Evolutionary conservation across 2,888 invertebrate species (phyloP), one percentile per base, ranked within the genome.

Genomic region (Tinea pellionella): DNA sequence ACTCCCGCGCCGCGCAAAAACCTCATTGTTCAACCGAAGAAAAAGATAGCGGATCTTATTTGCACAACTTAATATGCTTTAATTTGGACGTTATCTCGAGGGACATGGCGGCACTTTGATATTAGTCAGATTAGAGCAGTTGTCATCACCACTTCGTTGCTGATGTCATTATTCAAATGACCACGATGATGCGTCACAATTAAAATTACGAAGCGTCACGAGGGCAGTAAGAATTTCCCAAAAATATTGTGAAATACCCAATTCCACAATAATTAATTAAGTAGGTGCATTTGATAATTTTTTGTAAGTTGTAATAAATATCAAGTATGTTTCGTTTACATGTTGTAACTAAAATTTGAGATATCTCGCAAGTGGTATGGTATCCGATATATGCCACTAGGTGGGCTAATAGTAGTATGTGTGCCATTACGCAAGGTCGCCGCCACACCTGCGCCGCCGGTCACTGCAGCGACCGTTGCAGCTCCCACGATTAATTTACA

Each of bases 401-500:
- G 55, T 55, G 55, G 19, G 55, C 18, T 15, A 6, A 2, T 24
- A 24, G n/a, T 7, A 67, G 30, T 69, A 74, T 75, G 63, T 72
- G 74, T 80, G 80, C 72, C 80, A 81, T 82, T 82, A 77, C 80
- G 80, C 83, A 85, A 85, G 83, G 84, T 83, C 78, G 78, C n/a
- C 6, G 24, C 69, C 70, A 67, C 70, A 32, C 59, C 47, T 74
- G 73, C 81, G 80, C 78, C 68, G 64, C 69, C 73, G 71, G 74
- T 64, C 72, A 68, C 73, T 75, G 78, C 75, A 76, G 67, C 71
- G 74, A 72, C 75, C 74, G 80, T 79, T 80, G 78, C 74, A 76
- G 77, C 78, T 77, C 77, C 76, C 75, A 78, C 78, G 74, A 75
- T 70, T 42, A 16, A 59, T 59, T 59, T 47, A 59, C 41, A 42